These are phyloP conservation scores for Brachionus koreanus DNA, from an alignment of 1,140 invertebrate genomes.

Conservation along the genomic window DNA sequence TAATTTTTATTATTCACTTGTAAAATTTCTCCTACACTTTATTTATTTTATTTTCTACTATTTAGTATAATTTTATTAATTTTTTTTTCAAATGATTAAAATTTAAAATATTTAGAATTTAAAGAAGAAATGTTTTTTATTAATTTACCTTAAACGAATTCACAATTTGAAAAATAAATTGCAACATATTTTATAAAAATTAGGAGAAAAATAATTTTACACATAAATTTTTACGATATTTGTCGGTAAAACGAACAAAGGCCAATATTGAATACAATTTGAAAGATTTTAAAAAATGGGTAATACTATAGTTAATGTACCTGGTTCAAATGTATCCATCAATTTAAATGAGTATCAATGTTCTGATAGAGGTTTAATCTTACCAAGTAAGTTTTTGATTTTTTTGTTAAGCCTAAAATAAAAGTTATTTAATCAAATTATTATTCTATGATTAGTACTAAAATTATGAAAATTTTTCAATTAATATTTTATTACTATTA, in stretches of 20 bases:
- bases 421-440: neutral
- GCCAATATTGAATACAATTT: neutral
- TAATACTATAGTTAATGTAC: neutral
- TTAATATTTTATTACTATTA: neutral
- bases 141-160: neutral
- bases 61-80: neutral
- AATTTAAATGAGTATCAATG: conserved; percentile 56
- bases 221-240: neutral
- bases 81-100: neutral
- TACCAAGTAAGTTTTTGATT: conserved; percentile 53
- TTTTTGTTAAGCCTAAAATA: neutral
- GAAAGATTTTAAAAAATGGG: conserved; percentile 2
- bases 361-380: conserved; percentile 59
- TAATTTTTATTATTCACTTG: neutral
- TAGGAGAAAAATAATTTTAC: neutral
- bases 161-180: neutral
- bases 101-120: neutral
- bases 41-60: neutral
- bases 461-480: neutral
- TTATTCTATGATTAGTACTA: neutral
- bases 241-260: neutral
- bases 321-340: conserved; percentile 16
- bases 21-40: neutral
- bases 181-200: conserved; percentile 2
- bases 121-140: neutral